Evolutionary conservation across 1,140 invertebrate genomes (phyloP).

Genomic region (Muscidifurax raptorellus): DNA sequence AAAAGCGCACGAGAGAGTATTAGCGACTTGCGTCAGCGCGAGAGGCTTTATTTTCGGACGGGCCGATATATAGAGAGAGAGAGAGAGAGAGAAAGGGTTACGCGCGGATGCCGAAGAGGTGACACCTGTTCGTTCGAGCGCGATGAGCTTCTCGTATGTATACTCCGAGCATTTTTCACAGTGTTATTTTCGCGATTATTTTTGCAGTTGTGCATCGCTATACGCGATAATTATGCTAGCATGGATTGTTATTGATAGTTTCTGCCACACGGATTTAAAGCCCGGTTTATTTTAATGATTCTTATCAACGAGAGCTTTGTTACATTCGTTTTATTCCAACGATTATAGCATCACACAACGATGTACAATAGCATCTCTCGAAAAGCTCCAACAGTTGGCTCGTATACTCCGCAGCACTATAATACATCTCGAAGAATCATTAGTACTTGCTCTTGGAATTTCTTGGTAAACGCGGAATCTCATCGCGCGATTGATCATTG

Average conservation of each 20-base stretch:
- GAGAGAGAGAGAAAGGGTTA: background rate
- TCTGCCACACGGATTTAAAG: too few species aligned
- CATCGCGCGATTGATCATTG: background rate
- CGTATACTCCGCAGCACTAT: too few species aligned
- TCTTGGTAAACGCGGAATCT: background rate
- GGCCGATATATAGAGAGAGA: background rate
- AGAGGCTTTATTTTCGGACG: slow-evolving; percentile 37
- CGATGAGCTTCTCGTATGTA: too few species aligned
- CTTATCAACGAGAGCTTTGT: too few species aligned
- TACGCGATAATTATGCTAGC: too few species aligned
- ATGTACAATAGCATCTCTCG: too few species aligned
- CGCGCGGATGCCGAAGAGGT: background rate
- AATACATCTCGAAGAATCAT: background rate
- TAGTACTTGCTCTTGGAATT: background rate
- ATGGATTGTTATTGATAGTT: too few species aligned
- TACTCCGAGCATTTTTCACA: background rate
- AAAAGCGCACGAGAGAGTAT: background rate
- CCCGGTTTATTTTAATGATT: too few species aligned
- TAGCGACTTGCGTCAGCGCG: slow-evolving; percentile 28
- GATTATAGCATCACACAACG: too few species aligned
- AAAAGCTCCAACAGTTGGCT: too few species aligned
- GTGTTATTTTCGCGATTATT: background rate
- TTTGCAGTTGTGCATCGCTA: too few species aligned
- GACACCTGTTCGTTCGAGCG: slow-evolving; percentile 28
- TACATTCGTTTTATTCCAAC: too few species aligned